phyloP scores from a whole-genome alignment of 64 coral and sea anemone genomes.

The Cladopsammia gracilis region DNA sequence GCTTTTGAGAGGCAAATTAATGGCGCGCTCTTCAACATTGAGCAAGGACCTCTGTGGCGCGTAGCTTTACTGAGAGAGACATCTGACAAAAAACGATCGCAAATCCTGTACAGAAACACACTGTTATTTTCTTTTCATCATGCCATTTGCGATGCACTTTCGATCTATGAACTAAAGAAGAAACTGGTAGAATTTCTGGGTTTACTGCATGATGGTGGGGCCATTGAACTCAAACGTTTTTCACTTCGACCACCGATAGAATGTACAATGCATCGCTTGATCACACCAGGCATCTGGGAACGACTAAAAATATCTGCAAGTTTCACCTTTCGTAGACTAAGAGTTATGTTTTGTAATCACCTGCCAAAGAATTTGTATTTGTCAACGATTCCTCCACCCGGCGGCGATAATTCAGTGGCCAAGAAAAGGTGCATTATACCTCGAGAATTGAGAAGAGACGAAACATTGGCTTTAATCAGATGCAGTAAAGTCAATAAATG shows the following conservation, averaged over 20 bases:
- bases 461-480: constrained; percentile 21
- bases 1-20: constrained; percentile 20
- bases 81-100: background rate
- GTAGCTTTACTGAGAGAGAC: constrained; percentile 10
- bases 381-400: constrained; percentile 6
- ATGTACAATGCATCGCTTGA: background rate
- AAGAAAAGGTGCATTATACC: constrained; percentile 23
- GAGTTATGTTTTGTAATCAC: background rate
- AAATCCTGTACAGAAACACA: constrained; percentile 23
- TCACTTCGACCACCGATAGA: background rate
- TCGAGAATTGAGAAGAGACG: constrained; percentile 5
- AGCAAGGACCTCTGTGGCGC: constrained; percentile 34
- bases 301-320: constrained; percentile 19
- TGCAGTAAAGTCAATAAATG: constrained; percentile 27
- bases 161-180: constrained; percentile 39
- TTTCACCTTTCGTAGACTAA: constrained; percentile 17
- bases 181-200: constrained; percentile 39
- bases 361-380: constrained; percentile 45
- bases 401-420: background rate
- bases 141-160: constrained; percentile 38
- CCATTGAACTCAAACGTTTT: constrained; percentile 8
- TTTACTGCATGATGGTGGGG: constrained; percentile 4
- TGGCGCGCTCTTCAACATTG: background rate
- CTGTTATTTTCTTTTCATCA: constrained; percentile 73
- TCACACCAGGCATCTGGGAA: background rate